Percentiles rank a stretch among this genome's conserved stretches.
These are phyloP conservation scores for Abrostola tripartita DNA, from an alignment of 2,888 invertebrate genomes.

Conservation along the genomic window DNA sequence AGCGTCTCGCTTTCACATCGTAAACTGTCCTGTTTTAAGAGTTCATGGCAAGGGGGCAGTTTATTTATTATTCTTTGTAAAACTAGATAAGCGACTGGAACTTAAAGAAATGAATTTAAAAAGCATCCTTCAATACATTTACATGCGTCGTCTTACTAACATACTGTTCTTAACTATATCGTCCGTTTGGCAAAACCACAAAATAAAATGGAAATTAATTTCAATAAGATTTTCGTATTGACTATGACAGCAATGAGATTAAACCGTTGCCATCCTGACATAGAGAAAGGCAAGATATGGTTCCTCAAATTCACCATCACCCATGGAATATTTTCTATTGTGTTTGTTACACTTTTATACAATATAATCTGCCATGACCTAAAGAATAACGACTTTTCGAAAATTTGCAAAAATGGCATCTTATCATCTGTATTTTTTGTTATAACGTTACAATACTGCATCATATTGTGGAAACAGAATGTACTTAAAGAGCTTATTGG, in stretches of 20 bases:
- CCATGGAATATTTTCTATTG: slow-evolving; percentile 27
- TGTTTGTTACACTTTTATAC: slow-evolving; percentile 41
- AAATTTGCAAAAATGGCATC: slow-evolving; percentile 47
- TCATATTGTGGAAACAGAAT: slow-evolving; percentile 57
- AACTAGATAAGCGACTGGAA: too few species aligned
- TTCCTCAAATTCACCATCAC: slow-evolving; percentile 21
- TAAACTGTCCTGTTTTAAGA: too few species aligned
- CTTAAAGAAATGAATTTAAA: too few species aligned
- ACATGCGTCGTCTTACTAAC: too few species aligned
- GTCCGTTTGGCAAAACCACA: too few species aligned
- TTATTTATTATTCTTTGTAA: too few species aligned
- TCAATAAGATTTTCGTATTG: slow-evolving; percentile 46
- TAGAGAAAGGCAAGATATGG: slow-evolving; percentile 50
- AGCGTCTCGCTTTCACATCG: too few species aligned
- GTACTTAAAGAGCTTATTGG: slow-evolving; percentile 54
- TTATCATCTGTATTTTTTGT: slow-evolving; percentile 32
- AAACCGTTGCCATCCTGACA: slow-evolving; percentile 47
- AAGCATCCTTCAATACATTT: too few species aligned
- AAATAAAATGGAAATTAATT: slow-evolving; percentile 58
- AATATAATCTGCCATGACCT: slow-evolving; percentile 48
- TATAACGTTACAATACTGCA: slow-evolving; percentile 31
- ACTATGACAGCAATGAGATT: slow-evolving; percentile 38
- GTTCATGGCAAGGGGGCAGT: too few species aligned
- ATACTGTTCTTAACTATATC: too few species aligned
- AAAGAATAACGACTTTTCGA: slow-evolving; percentile 38